Conservation (phyloP, 2,888 invertebrate genomes). For the Xestia sexstrigata region DNA sequence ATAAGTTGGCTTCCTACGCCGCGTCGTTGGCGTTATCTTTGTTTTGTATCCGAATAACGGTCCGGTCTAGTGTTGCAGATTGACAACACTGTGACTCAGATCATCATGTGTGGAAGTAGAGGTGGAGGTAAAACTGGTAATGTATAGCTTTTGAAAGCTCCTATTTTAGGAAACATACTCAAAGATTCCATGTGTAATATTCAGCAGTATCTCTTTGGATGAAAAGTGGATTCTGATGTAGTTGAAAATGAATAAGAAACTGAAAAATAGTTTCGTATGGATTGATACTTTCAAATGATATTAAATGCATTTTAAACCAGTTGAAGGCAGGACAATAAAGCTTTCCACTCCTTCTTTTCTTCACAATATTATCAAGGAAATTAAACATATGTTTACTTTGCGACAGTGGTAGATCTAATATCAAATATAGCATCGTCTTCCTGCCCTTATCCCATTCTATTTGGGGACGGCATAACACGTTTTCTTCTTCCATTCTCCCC, state of each 20-base stretch:
- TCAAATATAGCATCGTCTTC: too few species aligned
- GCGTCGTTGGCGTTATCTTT: slow-evolving; percentile 36
- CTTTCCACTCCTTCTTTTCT: background rate
- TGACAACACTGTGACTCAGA: slow-evolving; percentile 40
- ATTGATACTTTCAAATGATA: background rate
- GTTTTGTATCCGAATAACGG: slow-evolving; percentile 54
- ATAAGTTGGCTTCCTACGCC: slow-evolving; percentile 57
- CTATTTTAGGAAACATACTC: slow-evolving; percentile 13
- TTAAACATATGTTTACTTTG: background rate
- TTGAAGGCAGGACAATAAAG: background rate
- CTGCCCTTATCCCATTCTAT: too few species aligned
- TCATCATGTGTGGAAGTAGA: slow-evolving; percentile 19
- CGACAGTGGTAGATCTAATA: background rate
- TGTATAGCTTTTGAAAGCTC: slow-evolving; percentile 9
- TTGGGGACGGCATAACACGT: too few species aligned
- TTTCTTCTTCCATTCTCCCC: too few species aligned
- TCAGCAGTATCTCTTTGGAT: background rate
- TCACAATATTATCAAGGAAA: background rate
- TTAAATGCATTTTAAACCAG: background rate
- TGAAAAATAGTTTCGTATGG: background rate
- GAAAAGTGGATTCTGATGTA: background rate
- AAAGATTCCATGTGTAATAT: background rate
- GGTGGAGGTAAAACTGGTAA: slow-evolving; percentile 20
- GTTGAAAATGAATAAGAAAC: background rate
- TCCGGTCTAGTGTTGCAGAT: slow-evolving; percentile 29